Percentiles rank a stretch among this genome's conserved stretches.
Evolutionary conservation across 1,140 invertebrate genomes (phyloP).

Genomic region (Drosophila erecta): DNA sequence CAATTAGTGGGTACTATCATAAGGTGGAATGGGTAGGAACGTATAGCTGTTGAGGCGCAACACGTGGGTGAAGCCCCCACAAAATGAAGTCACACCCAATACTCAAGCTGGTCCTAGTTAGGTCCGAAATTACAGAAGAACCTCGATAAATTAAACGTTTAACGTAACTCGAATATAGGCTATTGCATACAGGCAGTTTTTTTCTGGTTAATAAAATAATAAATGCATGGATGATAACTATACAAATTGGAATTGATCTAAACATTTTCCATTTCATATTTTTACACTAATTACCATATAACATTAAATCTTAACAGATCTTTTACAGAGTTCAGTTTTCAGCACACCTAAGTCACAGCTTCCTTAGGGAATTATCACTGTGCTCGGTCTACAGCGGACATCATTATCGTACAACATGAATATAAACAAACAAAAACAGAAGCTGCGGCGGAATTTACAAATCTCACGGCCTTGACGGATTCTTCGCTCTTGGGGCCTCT

Average conservation of each 20-base stretch:
- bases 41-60: not conserved
- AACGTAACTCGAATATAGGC: too few relatives aligned
- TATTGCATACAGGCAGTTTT: too few relatives aligned
- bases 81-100: constrained; percentile 26
- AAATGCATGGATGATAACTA: too few relatives aligned
- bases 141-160: not conserved
- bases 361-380: constrained; percentile 25
- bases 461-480: constrained; percentile 58
- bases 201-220: too few relatives aligned
- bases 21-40: not conserved
- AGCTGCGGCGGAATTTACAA: constrained; percentile 53
- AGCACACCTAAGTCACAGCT: not conserved
- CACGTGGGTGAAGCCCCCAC: constrained; percentile 32
- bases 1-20: constrained; percentile 44
- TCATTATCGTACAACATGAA: constrained; percentile 58
- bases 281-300: too few relatives aligned
- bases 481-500: constrained; percentile 14
- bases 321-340: not conserved
- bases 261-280: not conserved
- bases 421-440: constrained; percentile 70
- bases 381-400: constrained; percentile 11
- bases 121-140: constrained; percentile 13
- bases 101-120: constrained; percentile 6
- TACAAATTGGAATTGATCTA: too few relatives aligned
- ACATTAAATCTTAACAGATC: not conserved